Evolutionary conservation across 1,140 invertebrate species (phyloP).

Genomic region (Cyclina sinensis): DNA sequence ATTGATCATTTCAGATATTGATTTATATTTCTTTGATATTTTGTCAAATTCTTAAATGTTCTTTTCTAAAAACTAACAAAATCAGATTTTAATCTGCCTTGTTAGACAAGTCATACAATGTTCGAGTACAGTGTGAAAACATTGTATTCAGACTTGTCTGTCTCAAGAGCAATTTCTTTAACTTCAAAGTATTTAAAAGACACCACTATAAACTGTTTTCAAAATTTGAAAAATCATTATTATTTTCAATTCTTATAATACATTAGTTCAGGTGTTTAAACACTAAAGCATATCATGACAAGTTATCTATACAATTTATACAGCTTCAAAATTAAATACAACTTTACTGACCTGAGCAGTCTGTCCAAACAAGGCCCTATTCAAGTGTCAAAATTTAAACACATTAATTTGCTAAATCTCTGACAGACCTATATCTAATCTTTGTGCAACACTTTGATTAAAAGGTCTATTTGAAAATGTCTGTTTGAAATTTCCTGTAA

Average conservation of each 20-base stretch:
- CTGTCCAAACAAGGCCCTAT: constrained; percentile 27
- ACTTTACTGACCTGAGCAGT: constrained; percentile 23
- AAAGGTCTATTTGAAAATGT: constrained; percentile 19
- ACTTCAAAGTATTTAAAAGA: not conserved
- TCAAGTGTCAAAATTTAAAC: constrained; percentile 56
- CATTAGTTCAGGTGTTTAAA: constrained; percentile 19
- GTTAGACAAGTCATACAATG: too few species aligned
- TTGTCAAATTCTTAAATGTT: too few species aligned
- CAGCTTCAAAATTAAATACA: constrained; percentile 42
- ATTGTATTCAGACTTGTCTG: too few species aligned
- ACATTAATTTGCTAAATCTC: constrained; percentile 39
- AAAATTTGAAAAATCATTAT: constrained; percentile 2
- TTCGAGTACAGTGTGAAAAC: too few species aligned
- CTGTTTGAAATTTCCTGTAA: not conserved
- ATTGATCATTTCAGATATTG: too few species aligned
- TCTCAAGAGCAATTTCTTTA: too few species aligned
- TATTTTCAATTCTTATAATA: constrained; percentile 4
- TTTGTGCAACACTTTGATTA: constrained; percentile 41
- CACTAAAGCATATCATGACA: not conserved
- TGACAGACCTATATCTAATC: constrained; percentile 48
- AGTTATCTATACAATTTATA: constrained; percentile 36
- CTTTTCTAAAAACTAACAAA: too few species aligned
- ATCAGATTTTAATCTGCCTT: too few species aligned
- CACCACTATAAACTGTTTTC: not conserved
- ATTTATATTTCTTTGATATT: too few species aligned